Base-by-base conservation (phyloP, 2,113 vertebrate genomes). In the Phyllopteryx taeniolatus region DNA sequence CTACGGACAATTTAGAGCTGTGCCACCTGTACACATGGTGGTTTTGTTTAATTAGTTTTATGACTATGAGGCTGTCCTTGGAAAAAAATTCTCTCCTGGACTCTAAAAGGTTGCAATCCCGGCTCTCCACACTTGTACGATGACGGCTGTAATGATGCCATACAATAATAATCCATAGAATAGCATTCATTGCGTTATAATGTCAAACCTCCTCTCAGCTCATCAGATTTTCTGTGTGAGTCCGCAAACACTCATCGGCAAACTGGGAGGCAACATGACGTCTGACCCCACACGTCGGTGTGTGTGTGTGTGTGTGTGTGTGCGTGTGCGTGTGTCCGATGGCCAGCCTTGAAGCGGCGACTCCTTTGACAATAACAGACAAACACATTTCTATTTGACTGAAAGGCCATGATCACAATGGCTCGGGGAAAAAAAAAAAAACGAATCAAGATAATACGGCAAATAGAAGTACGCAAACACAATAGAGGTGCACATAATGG, bases 171-270 rank as follows among this genome's bases (percentile, higher is more conserved):
- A n/a, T 47, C 12, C 7, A 47, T 10, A 31, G 5, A 2, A 31
- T 11, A 11, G 61, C 35, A 11, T n/a, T 2, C 10, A 11, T 10
- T 20, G 17, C 8, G 17, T 20, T 51, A 17, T 5, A 19, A 7
- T 51, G 49, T 51, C 49, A 51, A 20, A 51, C 12, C 46, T 47
- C 56, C 57, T 69, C 78, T 73, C 57, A 56, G 69, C 78, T 79
- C 83, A 90, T 88, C 87, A 83, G 79, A 85, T 72, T 77, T 71
- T 83, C 63, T 75, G 66, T 79, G 76, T 20, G 74, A 74, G 56
- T 59, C 75, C 67, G 62, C 54, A 73, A 73, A 75, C 77, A 65
- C 75, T 75, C 73, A 83, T 83, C 62, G 60, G 62, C 79, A 77
- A 68, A 62, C 74, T 70, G n/a, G 22, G 70, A 76, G 66, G 49